Base-by-base conservation (phyloP, 2,888 invertebrate genomes). In the Thereva nobilitata region DNA sequence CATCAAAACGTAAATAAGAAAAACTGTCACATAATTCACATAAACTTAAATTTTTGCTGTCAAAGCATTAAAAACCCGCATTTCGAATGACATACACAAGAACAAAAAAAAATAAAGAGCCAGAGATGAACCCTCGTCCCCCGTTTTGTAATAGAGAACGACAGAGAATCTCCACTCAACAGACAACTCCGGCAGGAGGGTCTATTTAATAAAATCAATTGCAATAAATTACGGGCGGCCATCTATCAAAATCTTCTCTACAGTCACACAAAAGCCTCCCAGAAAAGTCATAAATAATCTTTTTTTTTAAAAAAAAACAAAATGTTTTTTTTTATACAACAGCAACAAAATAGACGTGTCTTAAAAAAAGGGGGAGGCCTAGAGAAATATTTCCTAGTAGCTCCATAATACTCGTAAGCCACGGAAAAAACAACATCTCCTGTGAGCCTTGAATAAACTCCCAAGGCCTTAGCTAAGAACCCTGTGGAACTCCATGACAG, bases 131-230 rank as follows among this genome's bases (percentile, higher is more conserved):
- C 23, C 23, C 23, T 23, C 23, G 23, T 23, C 23, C 23, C 37
- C 38, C 38, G 12, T 7, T 47, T n/a, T 35, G 10, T 10, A 4
- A 47, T n/a, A 9, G 40, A 10, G 40, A 34, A 54, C 54, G 23
- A 23, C 23, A 23, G 23, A 52, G 35, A 52, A 40, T 54, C 54
- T 54, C 38, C 8, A 59, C 38, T 59, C 59, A 37, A 63, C 40
- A 63, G 40, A 63, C 50, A 50, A 41, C 35, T 41, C 34, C 2
- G 35, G 34, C 35, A 37, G 47, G 37, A 35, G 49, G 50, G 64
- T 55, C 55, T 65, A 56, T 65, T 65, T 65, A 65, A 65, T 65
- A 65, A 65, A 65, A 65, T 65, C 65, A 65, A 65, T 65, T 65
- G 65, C 55, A 55, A 65, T 65, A 65, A 65, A 65, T 65, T 65